These are phyloP conservation scores for Lymantria dispar DNA, from an alignment of 2,888 invertebrate genomes.

Conservation along the genomic window DNA sequence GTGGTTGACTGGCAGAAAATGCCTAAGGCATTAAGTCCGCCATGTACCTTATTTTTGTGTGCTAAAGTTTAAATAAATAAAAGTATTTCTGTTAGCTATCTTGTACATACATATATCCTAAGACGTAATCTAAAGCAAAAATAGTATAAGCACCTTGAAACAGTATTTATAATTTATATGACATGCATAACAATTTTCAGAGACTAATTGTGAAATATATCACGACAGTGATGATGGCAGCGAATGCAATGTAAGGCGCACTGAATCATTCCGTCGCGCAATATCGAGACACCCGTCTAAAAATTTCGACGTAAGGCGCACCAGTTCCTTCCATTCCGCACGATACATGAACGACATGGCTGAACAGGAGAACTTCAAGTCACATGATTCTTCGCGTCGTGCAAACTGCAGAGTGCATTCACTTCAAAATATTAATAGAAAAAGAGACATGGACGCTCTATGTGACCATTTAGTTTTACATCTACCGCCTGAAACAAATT, in stretches of 20 bases:
- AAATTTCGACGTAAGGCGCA: conserved; percentile 63
- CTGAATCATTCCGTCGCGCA: conserved; percentile 67
- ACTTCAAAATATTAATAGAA: conserved; percentile 67
- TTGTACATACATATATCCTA: too few relatives aligned
- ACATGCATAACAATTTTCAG: conserved; percentile 37
- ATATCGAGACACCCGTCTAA: conserved; percentile 55
- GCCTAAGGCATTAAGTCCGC: too few relatives aligned
- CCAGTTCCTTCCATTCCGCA: conserved; percentile 70
- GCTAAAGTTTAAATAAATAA: too few relatives aligned
- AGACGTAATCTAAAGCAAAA: too few relatives aligned
- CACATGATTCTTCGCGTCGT: conserved; percentile 48
- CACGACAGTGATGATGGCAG: conserved; percentile 74
- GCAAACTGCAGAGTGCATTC: conserved; percentile 64
- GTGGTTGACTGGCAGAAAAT: too few relatives aligned
- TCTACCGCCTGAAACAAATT: conserved; percentile 65
- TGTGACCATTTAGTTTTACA: conserved; percentile 71
- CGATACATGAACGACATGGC: conserved; percentile 55
- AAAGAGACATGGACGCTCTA: conserved; percentile 63
- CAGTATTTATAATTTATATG: too few relatives aligned
- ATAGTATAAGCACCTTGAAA: too few relatives aligned
- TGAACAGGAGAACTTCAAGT: conserved; percentile 41
- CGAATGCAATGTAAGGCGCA: conserved; percentile 68
- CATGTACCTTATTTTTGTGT: too few relatives aligned
- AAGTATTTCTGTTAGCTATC: too few relatives aligned
- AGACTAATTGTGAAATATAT: conserved; percentile 72